These are phyloP conservation scores for Pseudanteris insignis DNA, from an alignment of 2,888 invertebrate genomes.

Conservation along the genomic window DNA sequence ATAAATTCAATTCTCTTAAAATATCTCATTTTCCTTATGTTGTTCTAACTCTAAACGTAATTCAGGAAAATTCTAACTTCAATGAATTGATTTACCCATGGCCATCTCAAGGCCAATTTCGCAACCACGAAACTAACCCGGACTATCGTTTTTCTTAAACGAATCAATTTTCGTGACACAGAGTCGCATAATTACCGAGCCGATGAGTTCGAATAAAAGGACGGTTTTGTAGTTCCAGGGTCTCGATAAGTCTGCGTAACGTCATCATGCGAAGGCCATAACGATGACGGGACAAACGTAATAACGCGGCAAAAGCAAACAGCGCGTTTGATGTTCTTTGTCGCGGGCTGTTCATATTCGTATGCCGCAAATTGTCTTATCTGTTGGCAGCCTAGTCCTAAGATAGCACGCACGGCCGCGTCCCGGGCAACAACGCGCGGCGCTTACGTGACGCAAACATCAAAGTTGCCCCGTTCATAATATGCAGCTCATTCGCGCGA, in stretches of 20 bases:
- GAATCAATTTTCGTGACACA: too few species aligned
- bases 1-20: too few species aligned
- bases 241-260: background rate
- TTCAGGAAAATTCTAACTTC: too few species aligned
- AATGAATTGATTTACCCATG: too few species aligned
- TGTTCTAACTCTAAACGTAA: too few species aligned
- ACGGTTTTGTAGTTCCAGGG: constrained; percentile 27
- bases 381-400: constrained; percentile 52
- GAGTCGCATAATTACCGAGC: too few species aligned
- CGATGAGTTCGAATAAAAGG: background rate
- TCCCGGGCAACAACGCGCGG: constrained; percentile 53
- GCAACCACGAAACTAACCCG: too few species aligned
- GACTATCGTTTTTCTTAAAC: too few species aligned
- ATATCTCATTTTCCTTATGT: too few species aligned
- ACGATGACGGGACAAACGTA: constrained; percentile 27
- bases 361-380: constrained; percentile 41
- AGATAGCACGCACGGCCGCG: constrained; percentile 60
- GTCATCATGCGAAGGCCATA: constrained; percentile 23
- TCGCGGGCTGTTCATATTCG: constrained; percentile 40
- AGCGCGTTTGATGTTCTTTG: constrained; percentile 39
- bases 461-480: constrained; percentile 54
- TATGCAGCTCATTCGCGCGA: constrained; percentile 41
- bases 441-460: constrained; percentile 54
- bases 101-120: too few species aligned
- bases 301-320: constrained; percentile 38